Evolutionary conservation across 2,797 vertebrate species (phyloP).

Genomic region (Pelodytes ibericus): DNA sequence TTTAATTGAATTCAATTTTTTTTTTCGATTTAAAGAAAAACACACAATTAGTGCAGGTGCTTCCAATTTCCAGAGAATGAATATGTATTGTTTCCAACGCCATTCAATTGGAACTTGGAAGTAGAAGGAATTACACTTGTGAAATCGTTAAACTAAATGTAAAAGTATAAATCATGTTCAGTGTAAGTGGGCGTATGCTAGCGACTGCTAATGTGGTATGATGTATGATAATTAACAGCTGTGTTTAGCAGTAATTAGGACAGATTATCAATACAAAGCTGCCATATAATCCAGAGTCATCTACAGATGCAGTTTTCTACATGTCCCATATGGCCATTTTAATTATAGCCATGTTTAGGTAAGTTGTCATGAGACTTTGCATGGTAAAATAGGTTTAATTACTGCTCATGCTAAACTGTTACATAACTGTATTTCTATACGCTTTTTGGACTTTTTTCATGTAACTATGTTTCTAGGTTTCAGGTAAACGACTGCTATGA

Average conservation of each 20-base stretch:
- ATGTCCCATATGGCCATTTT: background rate
- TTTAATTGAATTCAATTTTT: no score
- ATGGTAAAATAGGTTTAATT: no score
- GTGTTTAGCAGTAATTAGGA: slow-evolving; percentile 7
- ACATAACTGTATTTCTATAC: no score
- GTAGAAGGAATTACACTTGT: background rate
- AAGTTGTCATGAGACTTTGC: no score
- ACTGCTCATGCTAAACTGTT: no score
- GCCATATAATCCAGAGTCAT: background rate
- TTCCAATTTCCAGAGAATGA: no score
- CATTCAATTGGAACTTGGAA: background rate
- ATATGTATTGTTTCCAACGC: background rate
- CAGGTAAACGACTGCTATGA: no score
- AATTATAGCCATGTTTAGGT: background rate
- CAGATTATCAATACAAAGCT: slow-evolving; percentile 1
- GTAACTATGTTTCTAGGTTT: no score
- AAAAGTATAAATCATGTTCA: slow-evolving; percentile 3
- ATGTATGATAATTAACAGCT: background rate
- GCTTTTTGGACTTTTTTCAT: no score
- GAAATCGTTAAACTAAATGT: background rate
- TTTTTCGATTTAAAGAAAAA: no score
- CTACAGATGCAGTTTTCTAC: background rate
- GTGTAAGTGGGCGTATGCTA: background rate
- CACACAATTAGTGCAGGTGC: no score
- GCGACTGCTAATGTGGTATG: background rate